These are phyloP conservation scores for Naja naja DNA, from an alignment of 2,113 vertebrate species.

Conservation along the genomic window DNA sequence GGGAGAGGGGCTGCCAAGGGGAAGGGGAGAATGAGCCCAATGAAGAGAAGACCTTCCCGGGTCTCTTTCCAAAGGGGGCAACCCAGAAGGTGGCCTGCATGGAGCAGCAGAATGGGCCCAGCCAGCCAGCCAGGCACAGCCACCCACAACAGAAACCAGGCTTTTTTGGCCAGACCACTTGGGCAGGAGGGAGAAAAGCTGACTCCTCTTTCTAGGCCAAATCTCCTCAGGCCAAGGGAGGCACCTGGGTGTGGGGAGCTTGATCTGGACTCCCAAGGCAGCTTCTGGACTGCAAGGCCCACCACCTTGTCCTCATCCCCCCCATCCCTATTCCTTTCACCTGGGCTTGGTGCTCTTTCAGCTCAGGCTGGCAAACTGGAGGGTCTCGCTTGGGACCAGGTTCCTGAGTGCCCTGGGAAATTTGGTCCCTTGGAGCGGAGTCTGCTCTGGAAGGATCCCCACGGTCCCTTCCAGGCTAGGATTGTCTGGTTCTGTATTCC, in stretches of 20 bases:
- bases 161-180: constrained; percentile 43
- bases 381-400: not conserved
- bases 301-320: rapidly evolving
- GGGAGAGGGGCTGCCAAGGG: not conserved
- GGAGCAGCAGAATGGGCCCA: not conserved
- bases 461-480: not conserved
- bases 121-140: not conserved
- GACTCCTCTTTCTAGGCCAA: not conserved
- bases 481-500: not conserved
- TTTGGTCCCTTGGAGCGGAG: not conserved
- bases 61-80: not conserved
- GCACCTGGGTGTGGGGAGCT: not conserved
- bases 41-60: not conserved
- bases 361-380: not conserved
- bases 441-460: not conserved
- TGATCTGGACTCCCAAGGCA: not conserved
- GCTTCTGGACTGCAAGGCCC: not conserved
- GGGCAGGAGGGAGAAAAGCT: not conserved
- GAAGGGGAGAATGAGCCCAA: not conserved
- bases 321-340: not conserved
- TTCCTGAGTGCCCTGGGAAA: not conserved
- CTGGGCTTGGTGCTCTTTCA: not conserved
- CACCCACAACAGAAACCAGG: not conserved
- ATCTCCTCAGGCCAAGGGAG: not conserved
- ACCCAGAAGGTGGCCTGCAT: not conserved